Base-by-base conservation (phyloP, 2,797 vertebrate genomes). In the Ibycter americanus region DNA sequence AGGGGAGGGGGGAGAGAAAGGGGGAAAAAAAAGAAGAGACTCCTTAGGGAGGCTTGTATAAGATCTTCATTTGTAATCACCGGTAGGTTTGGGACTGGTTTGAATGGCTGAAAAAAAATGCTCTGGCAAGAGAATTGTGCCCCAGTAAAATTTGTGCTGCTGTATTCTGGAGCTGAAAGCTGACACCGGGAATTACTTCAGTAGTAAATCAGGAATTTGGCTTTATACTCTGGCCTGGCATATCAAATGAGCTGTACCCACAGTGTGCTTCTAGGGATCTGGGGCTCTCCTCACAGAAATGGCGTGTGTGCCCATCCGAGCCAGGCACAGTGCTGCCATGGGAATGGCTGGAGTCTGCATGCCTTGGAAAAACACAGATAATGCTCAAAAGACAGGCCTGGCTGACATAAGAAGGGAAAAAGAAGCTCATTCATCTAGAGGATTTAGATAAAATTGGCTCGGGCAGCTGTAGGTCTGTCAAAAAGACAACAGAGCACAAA, bases 1-100 rank as follows among this genome's bases (percentile, higher is more conserved):
- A 2, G 6, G 1, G 4, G 6, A 18, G 7, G 4, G 29, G 62
- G 61, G 9, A 25, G 47, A 20, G 4, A 2, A 2, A 1, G 9
- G 11, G 42, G 42, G 42, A 8, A 5, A 42, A 25, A 76, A 29
- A 8, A 21, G 5, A 34, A 34, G 9, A 51, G 2, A 15, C 47
- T 78, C 34, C 18, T n/a, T 19, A 29, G 46, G 55, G 49, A 63
- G 6, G 3, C 6, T 67, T 71, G 56, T 38, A 10, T 19, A 29
- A 36, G 36, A 58, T 54, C 8, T n/a, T 74, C 25, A 13, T 71
- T 56, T 82, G 23, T 63, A 51, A 78, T 38, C 42, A 42, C 44
- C 32, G 70, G 78, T 34, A 46, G 23, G 18, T 71, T 86, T 93
- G 70, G 22, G 34, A 42, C 82, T 51, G 20, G 29, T 36, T 77